Conservation (phyloP, 1,140 invertebrate species). For the Araneus ventricosus region DNA sequence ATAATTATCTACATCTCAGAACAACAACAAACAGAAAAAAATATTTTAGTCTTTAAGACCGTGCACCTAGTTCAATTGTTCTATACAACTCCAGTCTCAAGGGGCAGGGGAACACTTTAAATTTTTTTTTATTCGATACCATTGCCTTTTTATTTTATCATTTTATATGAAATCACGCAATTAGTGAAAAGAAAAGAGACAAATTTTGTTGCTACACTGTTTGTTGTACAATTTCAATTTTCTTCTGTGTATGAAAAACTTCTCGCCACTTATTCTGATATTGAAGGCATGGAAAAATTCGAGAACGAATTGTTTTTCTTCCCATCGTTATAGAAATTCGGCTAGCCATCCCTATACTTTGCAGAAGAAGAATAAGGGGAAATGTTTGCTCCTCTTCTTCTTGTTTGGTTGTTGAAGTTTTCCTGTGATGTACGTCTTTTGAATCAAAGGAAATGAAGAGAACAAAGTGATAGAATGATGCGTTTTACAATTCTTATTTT, state of each 20-base stretch:
- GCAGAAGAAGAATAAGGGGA: background rate
- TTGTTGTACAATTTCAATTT: too few relatives aligned
- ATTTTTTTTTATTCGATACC: too few relatives aligned
- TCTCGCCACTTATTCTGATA: background rate
- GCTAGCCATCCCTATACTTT: background rate
- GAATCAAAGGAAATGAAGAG: constrained; percentile 11
- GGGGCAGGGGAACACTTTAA: too few relatives aligned
- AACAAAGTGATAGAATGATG: constrained; percentile 11
- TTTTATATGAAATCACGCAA: too few relatives aligned
- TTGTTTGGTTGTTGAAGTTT: background rate
- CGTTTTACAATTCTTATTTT: background rate
- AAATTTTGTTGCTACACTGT: too few relatives aligned
- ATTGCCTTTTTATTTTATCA: too few relatives aligned
- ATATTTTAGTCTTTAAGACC: too few relatives aligned
- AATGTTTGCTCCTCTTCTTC: background rate
- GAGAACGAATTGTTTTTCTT: background rate
- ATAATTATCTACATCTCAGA: too few relatives aligned
- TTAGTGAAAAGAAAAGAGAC: too few relatives aligned
- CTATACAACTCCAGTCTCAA: too few relatives aligned
- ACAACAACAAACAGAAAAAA: too few relatives aligned
- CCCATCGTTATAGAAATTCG: background rate
- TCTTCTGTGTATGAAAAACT: background rate
- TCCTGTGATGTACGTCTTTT: background rate
- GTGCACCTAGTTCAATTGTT: too few relatives aligned
- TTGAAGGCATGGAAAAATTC: background rate